Percentiles rank a stretch among this genome's conserved stretches.
phyloP scores from a whole-genome alignment of 2,797 vertebrate species.

The Merluccius polli region DNA sequence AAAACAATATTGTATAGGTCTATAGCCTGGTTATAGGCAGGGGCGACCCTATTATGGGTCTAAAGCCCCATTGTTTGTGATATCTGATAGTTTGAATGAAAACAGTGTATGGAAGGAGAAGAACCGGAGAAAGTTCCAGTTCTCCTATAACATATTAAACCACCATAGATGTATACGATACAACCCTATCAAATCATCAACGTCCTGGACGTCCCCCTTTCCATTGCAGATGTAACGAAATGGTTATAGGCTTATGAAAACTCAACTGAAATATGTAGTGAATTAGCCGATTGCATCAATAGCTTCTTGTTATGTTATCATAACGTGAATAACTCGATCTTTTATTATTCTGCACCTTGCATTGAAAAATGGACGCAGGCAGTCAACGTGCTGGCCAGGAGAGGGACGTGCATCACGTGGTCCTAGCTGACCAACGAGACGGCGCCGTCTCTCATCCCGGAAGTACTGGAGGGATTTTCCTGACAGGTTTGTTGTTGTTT shows the following conservation, averaged over 20 bases:
- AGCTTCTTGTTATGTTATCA: neutral
- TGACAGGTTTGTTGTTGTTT: constrained; percentile 45
- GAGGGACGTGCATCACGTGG: constrained; percentile 31
- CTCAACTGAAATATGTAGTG: neutral
- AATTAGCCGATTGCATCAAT: neutral
- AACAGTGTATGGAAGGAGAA: no score
- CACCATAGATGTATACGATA: neutral
- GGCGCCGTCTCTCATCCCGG: constrained; percentile 48
- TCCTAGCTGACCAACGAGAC: constrained; percentile 51
- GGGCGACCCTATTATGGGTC: no score
- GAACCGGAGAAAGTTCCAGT: no score
- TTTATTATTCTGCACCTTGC: neutral
- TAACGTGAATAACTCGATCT: neutral
- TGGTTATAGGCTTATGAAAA: neutral
- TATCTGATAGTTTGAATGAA: no score
- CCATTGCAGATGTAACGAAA: no score
- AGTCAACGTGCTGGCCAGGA: constrained; percentile 17
- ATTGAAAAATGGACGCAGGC: neutral
- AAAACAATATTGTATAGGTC: no score
- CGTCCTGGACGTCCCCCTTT: no score
- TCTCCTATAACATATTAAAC: neutral
- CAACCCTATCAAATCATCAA: no score
- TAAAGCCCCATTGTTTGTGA: no score
- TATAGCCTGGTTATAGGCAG: no score
- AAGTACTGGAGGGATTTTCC: constrained; percentile 47